phyloP scores from a whole-genome alignment of 2,113 vertebrate genomes.

The Periophthalmodon schlosseri region DNA sequence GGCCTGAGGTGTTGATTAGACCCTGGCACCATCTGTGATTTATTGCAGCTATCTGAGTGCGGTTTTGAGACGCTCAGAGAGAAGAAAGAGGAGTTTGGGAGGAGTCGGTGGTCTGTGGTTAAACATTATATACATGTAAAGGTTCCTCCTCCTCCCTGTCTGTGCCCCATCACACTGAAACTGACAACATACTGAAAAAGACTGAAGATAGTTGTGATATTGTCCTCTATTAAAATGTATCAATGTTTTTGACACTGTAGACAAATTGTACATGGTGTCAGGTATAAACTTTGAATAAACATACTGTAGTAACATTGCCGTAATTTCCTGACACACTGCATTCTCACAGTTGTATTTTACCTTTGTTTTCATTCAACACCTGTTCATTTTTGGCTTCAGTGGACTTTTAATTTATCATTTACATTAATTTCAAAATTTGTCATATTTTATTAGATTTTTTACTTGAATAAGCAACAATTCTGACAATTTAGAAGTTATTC shows the following conservation, averaged over 20 bases:
- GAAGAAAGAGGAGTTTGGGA: conserved; percentile 25
- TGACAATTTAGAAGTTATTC: background rate
- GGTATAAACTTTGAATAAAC: background rate
- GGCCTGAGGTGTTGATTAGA: conserved; percentile 54
- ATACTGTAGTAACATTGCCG: too few relatives aligned
- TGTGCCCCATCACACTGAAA: conserved; percentile 43
- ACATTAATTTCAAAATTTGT: background rate
- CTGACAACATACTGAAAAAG: background rate
- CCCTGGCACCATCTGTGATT: conserved; percentile 64
- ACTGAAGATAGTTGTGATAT: background rate
- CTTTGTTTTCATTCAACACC: background rate
- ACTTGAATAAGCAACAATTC: background rate
- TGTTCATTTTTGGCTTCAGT: background rate
- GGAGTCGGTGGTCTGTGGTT: conserved; percentile 52
- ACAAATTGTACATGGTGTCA: background rate
- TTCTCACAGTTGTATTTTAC: too few relatives aligned
- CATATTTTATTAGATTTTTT: background rate
- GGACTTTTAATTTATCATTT: too few relatives aligned
- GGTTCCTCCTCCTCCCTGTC: conserved; percentile 20
- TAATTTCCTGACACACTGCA: too few relatives aligned
- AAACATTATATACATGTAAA: conserved; percentile 65
- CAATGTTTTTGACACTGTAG: background rate
- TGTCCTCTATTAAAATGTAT: background rate
- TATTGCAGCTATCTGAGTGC: conserved; percentile 48
- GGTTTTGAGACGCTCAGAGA: conserved; percentile 29